Conservation (phyloP, 2,888 invertebrate species). For the Cheilosia scutellata region DNA sequence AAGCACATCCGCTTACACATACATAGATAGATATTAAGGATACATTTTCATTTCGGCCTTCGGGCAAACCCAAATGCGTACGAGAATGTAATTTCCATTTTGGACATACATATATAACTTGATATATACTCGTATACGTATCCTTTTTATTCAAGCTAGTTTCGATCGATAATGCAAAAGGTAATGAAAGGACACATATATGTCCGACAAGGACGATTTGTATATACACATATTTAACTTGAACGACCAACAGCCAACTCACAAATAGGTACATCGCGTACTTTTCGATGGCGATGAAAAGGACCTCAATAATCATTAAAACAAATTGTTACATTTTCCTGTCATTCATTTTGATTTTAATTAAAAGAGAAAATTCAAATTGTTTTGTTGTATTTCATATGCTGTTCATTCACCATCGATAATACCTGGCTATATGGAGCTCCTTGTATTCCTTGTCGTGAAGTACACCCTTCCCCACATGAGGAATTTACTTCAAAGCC, state of each 20-base stretch:
- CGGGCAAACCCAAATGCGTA: slow-evolving; percentile 72
- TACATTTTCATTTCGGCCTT: slow-evolving; percentile 66
- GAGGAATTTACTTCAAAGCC: slow-evolving; percentile 44
- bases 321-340: slow-evolving; percentile 75
- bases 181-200: slow-evolving; percentile 48
- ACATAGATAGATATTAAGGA: slow-evolving; percentile 24
- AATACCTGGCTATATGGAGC: slow-evolving; percentile 43
- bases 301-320: slow-evolving; percentile 75
- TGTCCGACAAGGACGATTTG: slow-evolving; percentile 27
- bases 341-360: slow-evolving; percentile 75
- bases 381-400: slow-evolving; percentile 49
- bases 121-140: neutral
- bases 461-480: neutral
- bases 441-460: slow-evolving; percentile 27
- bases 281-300: slow-evolving; percentile 54
- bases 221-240: slow-evolving; percentile 23
- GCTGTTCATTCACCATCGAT: slow-evolving; percentile 32
- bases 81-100: slow-evolving; percentile 67
- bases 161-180: slow-evolving; percentile 71
- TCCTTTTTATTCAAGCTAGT: neutral
- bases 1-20: slow-evolving; percentile 14
- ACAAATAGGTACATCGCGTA: neutral
- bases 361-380: slow-evolving; percentile 75
- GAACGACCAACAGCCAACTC: neutral
- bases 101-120: slow-evolving; percentile 51